These are phyloP conservation scores for Actinia equina DNA, from an alignment of 64 coral and sea anemone genomes.

Conservation along the genomic window DNA sequence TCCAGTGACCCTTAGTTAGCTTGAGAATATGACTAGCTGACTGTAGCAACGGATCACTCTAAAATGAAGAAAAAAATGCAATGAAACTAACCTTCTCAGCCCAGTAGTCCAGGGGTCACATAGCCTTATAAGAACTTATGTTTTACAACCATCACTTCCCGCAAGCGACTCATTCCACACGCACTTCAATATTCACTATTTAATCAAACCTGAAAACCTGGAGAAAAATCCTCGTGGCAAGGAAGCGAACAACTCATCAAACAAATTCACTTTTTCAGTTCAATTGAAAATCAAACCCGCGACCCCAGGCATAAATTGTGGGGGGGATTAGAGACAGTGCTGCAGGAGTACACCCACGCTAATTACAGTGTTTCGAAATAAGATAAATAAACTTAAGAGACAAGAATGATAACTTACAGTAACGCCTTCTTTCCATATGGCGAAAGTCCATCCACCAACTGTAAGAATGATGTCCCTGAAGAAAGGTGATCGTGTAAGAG, in stretches of 20 bases:
- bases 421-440: conserved; percentile 99
- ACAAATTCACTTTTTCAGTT: no score
- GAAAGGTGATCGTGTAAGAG: conserved; percentile 83
- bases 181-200: no score
- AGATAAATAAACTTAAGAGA: no score
- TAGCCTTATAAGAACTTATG: not conserved
- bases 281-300: no score
- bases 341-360: no score
- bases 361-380: no score
- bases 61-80: not conserved
- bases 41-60: conserved; percentile 85
- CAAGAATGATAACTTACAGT: conserved; percentile 21
- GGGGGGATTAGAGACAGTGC: no score
- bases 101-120: no score
- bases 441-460: conserved; percentile 96
- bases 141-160: not conserved
- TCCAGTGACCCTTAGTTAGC: conserved; percentile 84
- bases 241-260: not conserved
- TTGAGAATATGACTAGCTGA: conserved; percentile 78
- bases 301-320: no score
- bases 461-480: conserved; percentile 93
- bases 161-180: no score
- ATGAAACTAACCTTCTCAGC: not conserved
- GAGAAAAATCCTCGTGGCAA: no score
- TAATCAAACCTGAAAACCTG: no score